These are phyloP conservation scores for Pseudomyrmex cubaensis DNA, from an alignment of 1,140 invertebrate genomes.

Conservation along the genomic window DNA sequence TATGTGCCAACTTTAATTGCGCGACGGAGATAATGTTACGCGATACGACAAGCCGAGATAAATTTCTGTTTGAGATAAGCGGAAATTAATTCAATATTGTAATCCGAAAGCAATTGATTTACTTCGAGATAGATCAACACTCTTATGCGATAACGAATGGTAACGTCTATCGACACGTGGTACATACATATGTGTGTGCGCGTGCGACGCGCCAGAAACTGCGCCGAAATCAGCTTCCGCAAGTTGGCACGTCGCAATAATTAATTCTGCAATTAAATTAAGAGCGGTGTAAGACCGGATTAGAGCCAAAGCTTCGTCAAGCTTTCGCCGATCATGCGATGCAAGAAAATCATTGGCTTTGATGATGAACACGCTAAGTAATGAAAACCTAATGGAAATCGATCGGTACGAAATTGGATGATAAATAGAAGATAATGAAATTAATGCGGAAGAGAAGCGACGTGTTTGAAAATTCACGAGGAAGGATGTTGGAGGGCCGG, in stretches of 20 bases:
- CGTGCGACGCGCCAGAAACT: not conserved
- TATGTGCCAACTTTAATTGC: not conserved
- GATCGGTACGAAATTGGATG: not conserved
- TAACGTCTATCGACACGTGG: not conserved
- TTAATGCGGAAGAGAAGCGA: not conserved
- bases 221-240: not conserved
- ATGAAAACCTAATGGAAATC: not conserved
- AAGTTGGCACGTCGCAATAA: not conserved
- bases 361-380: conserved; percentile 10
- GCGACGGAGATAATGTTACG: no score
- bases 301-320: not conserved
- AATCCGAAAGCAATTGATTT: not conserved
- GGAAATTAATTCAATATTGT: not conserved
- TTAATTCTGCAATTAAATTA: conserved; percentile 3
- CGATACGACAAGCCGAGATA: no score
- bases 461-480: conserved; percentile 18
- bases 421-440: not conserved
- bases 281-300: not conserved
- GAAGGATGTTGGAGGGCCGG: not conserved
- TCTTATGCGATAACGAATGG: not conserved
- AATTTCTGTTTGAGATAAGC: not conserved
- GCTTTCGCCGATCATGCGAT: not conserved
- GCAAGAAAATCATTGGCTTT: conserved; percentile 1
- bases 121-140: no score
- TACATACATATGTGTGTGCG: no score